Conservation (phyloP, 2,113 vertebrate genomes). For the Gila orcuttii region DNA sequence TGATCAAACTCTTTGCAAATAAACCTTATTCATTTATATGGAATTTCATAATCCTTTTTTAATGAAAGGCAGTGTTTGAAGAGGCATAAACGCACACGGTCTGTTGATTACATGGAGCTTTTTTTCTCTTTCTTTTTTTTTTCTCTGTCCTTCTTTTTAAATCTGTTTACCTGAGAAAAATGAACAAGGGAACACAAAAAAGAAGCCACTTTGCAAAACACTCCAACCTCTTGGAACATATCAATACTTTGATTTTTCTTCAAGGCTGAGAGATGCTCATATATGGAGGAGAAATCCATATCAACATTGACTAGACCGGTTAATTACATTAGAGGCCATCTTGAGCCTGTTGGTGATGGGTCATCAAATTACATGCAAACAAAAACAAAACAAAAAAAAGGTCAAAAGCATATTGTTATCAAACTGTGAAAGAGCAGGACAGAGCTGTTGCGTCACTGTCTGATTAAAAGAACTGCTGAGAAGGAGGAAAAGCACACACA, state of each 20-base stretch:
- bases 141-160: conserved; percentile 8
- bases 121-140: conserved; percentile 13
- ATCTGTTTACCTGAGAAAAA: conserved; percentile 52
- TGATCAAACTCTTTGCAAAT: conserved; percentile 48
- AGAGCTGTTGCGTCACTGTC: conserved; percentile 49
- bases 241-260: conserved; percentile 71
- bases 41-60: conserved; percentile 38
- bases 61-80: conserved; percentile 9
- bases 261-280: conserved; percentile 63
- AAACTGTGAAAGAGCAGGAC: conserved; percentile 47
- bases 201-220: conserved; percentile 59
- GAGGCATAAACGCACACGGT: conserved; percentile 1
- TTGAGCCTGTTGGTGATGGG: conserved; percentile 69
- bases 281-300: conserved; percentile 66
- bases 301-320: conserved; percentile 69
- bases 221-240: conserved; percentile 75
- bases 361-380: conserved; percentile 69
- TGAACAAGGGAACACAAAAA: conserved; percentile 66
- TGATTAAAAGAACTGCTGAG: conserved; percentile 51
- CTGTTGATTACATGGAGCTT: conserved; percentile 12
- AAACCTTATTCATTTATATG: conserved; percentile 46
- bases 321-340: conserved; percentile 76
- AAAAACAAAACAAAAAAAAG: conserved; percentile 66
- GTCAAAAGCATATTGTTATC: conserved; percentile 66
- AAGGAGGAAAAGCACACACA: neutral